A percentile compares a stretch with the other conserved stretches of the same genome.
Evolutionary conservation across 1,140 invertebrate species (phyloP).

Genomic region (Dolichoris vasculosae): DNA sequence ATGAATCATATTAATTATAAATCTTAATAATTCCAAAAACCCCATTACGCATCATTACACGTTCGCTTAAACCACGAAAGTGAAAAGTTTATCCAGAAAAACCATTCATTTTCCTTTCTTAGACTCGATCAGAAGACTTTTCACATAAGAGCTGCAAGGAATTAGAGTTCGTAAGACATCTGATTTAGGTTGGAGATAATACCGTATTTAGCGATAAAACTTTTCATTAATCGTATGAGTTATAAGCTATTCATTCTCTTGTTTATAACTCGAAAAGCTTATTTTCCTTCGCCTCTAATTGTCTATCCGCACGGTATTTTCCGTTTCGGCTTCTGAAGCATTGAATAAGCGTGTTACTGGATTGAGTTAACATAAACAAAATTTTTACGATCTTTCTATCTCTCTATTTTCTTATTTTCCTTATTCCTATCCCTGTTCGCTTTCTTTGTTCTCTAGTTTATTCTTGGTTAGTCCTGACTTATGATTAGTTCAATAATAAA

Average conservation of each 20-base stretch:
- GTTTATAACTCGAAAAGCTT: slow-evolving; percentile 6
- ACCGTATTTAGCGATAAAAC: slow-evolving; percentile 55
- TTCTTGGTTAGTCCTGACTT: background rate
- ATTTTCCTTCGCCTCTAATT: background rate
- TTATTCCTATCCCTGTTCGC: background rate
- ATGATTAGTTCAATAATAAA: slow-evolving; percentile 3
- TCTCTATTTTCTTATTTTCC: background rate
- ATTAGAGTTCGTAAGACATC: no score
- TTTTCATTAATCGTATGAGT: slow-evolving; percentile 50
- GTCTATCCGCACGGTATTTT: background rate
- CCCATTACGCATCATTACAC: no score
- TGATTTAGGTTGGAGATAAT: slow-evolving; percentile 53
- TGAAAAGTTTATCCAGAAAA: no score
- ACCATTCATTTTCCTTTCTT: no score
- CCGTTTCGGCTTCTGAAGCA: background rate
- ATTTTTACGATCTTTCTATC: slow-evolving; percentile 15
- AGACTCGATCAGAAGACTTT: no score
- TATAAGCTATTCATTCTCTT: slow-evolving; percentile 45
- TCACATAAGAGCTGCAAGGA: no score
- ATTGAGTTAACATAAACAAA: slow-evolving; percentile 3
- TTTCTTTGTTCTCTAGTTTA: no score
- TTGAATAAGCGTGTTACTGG: background rate
- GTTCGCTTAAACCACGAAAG: no score
- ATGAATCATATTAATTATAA: no score
- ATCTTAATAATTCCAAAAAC: no score